These are phyloP conservation scores for Galeruca laticollis DNA, from an alignment of 2,888 invertebrate species.

Conservation along the genomic window DNA sequence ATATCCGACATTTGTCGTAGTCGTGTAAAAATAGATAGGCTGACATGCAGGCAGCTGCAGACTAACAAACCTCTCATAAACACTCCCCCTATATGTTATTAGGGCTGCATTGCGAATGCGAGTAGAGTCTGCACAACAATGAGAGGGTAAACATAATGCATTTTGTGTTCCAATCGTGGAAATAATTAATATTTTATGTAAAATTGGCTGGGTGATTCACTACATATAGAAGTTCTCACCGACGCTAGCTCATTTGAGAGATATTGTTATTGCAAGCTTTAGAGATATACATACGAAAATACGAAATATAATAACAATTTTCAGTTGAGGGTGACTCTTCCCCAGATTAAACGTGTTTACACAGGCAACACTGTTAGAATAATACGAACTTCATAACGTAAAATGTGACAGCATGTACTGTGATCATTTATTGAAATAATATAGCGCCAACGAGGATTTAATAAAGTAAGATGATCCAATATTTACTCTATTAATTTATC, in stretches of 20 bases:
- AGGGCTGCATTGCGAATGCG: constrained; percentile 13
- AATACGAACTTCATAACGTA: no score
- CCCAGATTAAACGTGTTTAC: no score
- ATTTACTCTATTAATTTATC: no score
- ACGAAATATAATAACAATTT: no score
- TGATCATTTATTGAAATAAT: no score
- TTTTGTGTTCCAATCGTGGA: constrained; percentile 5
- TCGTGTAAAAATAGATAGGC: constrained; percentile 8
- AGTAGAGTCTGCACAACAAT: constrained; percentile 11
- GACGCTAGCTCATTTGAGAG: constrained; percentile 2
- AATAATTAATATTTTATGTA: constrained; percentile 23
- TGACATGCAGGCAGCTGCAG: constrained; percentile 20
- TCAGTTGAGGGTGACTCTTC: no score
- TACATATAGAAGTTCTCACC: constrained; percentile 3
- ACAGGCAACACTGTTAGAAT: no score
- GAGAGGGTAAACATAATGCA: constrained; percentile 19
- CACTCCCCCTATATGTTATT: constrained; percentile 14
- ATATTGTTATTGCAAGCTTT: neutral
- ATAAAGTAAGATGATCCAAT: no score
- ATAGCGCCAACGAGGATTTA: no score
- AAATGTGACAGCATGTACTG: no score
- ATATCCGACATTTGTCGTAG: constrained; percentile 18
- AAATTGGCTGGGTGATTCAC: constrained; percentile 2
- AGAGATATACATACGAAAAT: neutral
- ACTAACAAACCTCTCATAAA: neutral